Percentiles rank a stretch among this genome's conserved stretches.
Conservation (phyloP, 2,888 invertebrate species). For the Phaedon cochleariae region DNA sequence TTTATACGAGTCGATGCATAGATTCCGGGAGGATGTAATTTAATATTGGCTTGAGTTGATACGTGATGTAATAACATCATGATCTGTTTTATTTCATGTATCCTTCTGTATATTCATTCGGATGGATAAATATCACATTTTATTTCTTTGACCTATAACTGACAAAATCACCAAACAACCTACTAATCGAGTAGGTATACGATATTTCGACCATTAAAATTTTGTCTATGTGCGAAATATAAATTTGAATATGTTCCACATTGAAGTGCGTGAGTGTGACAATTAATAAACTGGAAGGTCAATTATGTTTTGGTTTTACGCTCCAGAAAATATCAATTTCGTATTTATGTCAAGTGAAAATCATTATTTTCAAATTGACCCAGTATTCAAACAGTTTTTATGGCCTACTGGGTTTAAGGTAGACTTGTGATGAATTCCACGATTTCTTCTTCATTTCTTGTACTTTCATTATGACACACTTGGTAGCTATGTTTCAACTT, state of each 20-base stretch:
- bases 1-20: too few species aligned
- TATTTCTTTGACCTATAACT: background rate
- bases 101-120: background rate
- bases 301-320: background rate
- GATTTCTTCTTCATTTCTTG: too few species aligned
- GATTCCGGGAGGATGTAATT: too few species aligned
- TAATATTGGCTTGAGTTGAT: too few species aligned
- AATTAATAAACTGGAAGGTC: background rate
- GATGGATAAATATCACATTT: background rate
- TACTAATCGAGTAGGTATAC: background rate
- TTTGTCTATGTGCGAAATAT: background rate
- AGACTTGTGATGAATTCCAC: too few species aligned
- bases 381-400: too few species aligned
- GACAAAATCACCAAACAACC: background rate
- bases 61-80: too few species aligned
- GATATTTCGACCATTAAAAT: background rate
- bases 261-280: background rate
- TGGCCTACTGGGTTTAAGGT: too few species aligned
- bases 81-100: background rate
- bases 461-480: too few species aligned
- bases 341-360: background rate
- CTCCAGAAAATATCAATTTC: background rate
- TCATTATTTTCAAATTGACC: too few species aligned
- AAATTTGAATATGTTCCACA: background rate
- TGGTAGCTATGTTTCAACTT: too few species aligned